phyloP scores from a whole-genome alignment of 2,888 invertebrate species.

The Nephrotoma appendiculata region DNA sequence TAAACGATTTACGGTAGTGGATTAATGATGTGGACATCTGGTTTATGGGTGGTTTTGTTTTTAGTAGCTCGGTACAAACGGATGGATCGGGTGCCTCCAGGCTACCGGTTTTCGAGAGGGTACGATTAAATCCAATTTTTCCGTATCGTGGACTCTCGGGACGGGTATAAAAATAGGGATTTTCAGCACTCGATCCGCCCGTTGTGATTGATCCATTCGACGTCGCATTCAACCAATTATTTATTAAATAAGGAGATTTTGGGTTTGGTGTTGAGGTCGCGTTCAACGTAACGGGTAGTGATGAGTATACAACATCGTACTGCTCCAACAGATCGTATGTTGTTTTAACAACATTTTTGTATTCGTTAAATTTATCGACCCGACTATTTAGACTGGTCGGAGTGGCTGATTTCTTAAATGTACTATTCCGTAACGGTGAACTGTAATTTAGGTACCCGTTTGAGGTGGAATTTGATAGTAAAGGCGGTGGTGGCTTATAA shows the following conservation, averaged over 20 bases:
- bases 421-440: not conserved
- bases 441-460: not conserved
- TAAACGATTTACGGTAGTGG: conserved; percentile 13
- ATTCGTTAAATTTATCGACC: not conserved
- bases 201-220: not conserved
- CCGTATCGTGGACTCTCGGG: conserved; percentile 25
- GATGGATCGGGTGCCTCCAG: not conserved
- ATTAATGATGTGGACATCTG: conserved; percentile 6
- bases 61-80: not conserved
- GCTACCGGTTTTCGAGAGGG: not conserved
- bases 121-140: conserved; percentile 18
- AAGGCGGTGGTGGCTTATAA: conserved; percentile 9
- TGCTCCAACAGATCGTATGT: not conserved
- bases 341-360: not conserved
- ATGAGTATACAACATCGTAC: not conserved
- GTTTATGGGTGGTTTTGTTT: conserved; percentile 6
- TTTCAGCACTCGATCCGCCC: not conserved
- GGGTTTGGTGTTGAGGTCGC: not conserved
- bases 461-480: not conserved
- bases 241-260: not conserved
- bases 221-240: not conserved
- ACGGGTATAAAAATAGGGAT: conserved; percentile 25
- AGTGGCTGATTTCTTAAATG: not conserved
- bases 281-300: not conserved
- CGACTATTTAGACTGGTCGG: not conserved